Conservation (phyloP, 2,797 vertebrate species). For the Pseudochirops cupreus region DNA sequence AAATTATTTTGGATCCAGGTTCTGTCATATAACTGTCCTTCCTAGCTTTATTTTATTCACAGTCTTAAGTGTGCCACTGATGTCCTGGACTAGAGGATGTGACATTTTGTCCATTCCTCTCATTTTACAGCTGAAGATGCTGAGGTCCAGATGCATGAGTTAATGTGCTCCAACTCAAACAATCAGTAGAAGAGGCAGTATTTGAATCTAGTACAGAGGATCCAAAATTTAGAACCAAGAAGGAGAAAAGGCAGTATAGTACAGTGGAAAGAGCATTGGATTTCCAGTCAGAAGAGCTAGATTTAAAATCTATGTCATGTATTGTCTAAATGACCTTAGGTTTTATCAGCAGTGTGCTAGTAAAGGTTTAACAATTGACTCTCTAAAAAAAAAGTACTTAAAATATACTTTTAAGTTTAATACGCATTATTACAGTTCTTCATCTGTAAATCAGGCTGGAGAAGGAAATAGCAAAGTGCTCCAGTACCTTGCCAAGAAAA, state of each 20-base stretch:
- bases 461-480: not conserved
- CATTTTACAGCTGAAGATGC: not conserved
- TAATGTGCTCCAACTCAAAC: not conserved
- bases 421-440: not conserved
- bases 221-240: not conserved
- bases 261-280: not conserved
- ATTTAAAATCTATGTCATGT: not conserved
- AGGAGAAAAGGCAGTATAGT: not conserved
- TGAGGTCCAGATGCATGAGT: not conserved
- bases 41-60: not conserved
- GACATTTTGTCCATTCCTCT: not conserved
- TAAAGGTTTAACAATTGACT: not conserved
- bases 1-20: not conserved
- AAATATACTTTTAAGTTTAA: not conserved
- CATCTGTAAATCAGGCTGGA: not conserved
- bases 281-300: not conserved
- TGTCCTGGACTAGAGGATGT: not conserved
- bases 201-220: not conserved
- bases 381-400: not conserved
- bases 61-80: not conserved
- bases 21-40: not conserved
- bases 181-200: not conserved
- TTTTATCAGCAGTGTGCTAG: not conserved
- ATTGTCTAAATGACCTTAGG: not conserved
- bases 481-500: not conserved